These are phyloP conservation scores for Eulemur rubriventer DNA, from an alignment of 2,797 vertebrate species.

Conservation along the genomic window DNA sequence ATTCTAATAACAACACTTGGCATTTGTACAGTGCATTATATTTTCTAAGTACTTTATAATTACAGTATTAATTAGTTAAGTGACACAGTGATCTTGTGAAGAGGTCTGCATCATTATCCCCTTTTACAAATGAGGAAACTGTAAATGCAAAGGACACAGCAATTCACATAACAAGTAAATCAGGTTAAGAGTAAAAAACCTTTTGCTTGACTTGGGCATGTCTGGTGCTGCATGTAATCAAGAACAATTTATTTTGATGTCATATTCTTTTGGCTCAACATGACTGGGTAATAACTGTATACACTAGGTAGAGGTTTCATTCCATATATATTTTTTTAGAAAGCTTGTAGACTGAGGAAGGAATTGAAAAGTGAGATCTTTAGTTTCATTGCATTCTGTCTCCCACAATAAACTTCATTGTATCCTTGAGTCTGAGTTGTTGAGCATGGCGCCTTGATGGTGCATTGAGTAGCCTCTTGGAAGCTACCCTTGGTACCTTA, in stretches of 20 bases:
- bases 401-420: background rate
- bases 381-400: background rate
- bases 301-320: background rate
- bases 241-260: slow-evolving; percentile 39
- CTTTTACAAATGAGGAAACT: slow-evolving; percentile 67
- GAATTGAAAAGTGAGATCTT: background rate
- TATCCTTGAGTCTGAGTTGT: background rate
- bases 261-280: background rate
- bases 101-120: slow-evolving; percentile 68
- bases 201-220: background rate
- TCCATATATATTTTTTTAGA: background rate
- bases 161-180: slow-evolving; percentile 58
- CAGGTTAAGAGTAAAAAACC: slow-evolving; percentile 22
- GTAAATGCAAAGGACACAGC: slow-evolving; percentile 60
- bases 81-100: slow-evolving; percentile 75
- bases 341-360: background rate
- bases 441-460: background rate
- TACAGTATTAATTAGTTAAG: slow-evolving; percentile 78
- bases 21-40: slow-evolving; percentile 72
- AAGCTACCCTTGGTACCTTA: background rate
- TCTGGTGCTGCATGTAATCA: background rate
- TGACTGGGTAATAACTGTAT: background rate
- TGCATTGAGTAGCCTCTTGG: background rate
- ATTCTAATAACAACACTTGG: slow-evolving; percentile 75
- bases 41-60: slow-evolving; percentile 80